Conservation (phyloP, 2,888 invertebrate genomes). For the Aphidoletes aphidimyza region DNA sequence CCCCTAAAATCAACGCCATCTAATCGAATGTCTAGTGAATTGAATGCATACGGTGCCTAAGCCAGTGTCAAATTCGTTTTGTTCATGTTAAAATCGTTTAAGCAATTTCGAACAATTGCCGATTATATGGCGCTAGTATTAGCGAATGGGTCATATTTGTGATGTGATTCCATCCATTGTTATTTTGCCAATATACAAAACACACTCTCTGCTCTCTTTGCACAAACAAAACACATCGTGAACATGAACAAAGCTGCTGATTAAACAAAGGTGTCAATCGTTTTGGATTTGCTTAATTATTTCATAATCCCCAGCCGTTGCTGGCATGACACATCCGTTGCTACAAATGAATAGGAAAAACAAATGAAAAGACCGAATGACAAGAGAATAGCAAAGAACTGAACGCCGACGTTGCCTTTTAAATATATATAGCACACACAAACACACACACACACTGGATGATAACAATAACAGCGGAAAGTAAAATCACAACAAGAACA, state of each 20-base stretch:
- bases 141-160: too few species aligned
- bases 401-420: neutral
- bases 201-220: neutral
- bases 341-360: constrained; percentile 10
- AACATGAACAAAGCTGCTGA: constrained; percentile 50
- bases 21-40: too few species aligned
- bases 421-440: neutral
- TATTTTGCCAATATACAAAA: neutral
- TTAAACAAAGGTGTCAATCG: constrained; percentile 53
- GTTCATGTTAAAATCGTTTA: too few species aligned
- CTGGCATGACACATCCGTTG: neutral
- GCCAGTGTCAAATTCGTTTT: too few species aligned
- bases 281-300: constrained; percentile 53
- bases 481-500: neutral
- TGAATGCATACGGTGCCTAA: too few species aligned
- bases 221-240: neutral
- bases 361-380: neutral
- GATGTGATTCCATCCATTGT: neutral
- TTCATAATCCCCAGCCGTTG: constrained; percentile 13
- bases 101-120: too few species aligned
- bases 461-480: constrained; percentile 23
- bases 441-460: too few species aligned
- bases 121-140: too few species aligned
- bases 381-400: constrained; percentile 15
- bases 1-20: too few species aligned